Evolutionary conservation across 2,888 invertebrate genomes (phyloP), one percentile per base, ranked within the genome.

Genomic region (Dione juno): DNA sequence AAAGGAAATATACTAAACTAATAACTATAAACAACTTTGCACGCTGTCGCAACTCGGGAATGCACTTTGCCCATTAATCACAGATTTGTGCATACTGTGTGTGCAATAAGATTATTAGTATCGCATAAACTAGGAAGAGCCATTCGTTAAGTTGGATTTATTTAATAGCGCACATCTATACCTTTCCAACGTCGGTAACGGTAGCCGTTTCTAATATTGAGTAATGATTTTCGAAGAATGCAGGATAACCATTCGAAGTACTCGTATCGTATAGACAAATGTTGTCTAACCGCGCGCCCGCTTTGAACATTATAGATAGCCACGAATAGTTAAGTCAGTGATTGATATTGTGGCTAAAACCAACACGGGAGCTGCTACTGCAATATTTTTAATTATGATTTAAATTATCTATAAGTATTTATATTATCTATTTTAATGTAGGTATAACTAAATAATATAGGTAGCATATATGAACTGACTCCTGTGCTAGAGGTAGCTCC

Each of bases 191-290:
- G 75, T 71, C 80, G 76, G 79, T 86, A 87, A 85, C 90, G 86
- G 92, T 88, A 90, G 90, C 89, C 79, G 81, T 80, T 86, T 88
- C 83, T 87, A 90, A 89, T 91, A 90, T 86, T 90, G 88, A 91
- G 83, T 89, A 89, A 91, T 90, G 88, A 87, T 82, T 75, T 77
- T 78, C 78, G 84, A 85, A 84, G 85, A 87, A 87, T 82, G 84
- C 84, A 82, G 85, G 84, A 87, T 86, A 57, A 57, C 57, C 57
- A 37, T 57, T 57, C 16, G 37, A 21, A 19, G 50, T 50, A 19
- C 50, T 16, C 14, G 37, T 57, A 40, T 40, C 57, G 57, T 40
- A 37, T 54, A 86, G 43, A 84, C 79, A 77, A 82, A 61, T 45
- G 35, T 35, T 75, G 80, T 80, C 79, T 82, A 82, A 85, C 81